Conservation (phyloP, 1,140 invertebrate genomes). For the Calycopis cecrops region DNA sequence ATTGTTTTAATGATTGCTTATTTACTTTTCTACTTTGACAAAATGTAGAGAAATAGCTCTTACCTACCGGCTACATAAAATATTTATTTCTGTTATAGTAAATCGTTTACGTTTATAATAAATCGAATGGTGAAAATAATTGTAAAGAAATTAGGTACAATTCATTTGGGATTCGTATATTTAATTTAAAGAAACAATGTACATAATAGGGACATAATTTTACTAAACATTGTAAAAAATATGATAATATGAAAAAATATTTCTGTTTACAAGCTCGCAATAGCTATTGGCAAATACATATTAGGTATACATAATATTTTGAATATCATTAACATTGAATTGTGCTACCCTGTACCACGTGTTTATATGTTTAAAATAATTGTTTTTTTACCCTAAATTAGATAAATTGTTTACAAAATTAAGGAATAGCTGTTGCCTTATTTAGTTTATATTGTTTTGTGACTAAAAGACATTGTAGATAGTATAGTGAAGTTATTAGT, state of each 20-base stretch:
- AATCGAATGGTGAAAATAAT: too few relatives aligned
- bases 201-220: slow-evolving; percentile 2
- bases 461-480: slow-evolving; percentile 72
- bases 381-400: slow-evolving; percentile 35
- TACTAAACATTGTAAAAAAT: slow-evolving; percentile 6
- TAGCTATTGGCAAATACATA: too few relatives aligned
- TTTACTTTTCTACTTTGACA: too few relatives aligned
- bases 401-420: slow-evolving; percentile 56
- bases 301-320: too few relatives aligned
- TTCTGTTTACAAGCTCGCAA: too few relatives aligned
- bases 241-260: neutral
- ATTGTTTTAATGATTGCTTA: too few relatives aligned
- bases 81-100: too few relatives aligned
- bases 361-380: slow-evolving; percentile 21
- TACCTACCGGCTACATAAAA: too few relatives aligned
- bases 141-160: too few relatives aligned
- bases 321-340: too few relatives aligned
- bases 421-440: slow-evolving; percentile 73
- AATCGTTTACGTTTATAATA: too few relatives aligned
- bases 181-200: slow-evolving; percentile 3
- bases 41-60: too few relatives aligned
- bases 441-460: slow-evolving; percentile 74
- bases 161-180: neutral
- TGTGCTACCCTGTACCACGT: neutral
- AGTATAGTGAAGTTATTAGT: slow-evolving; percentile 55